Base-by-base conservation (phyloP, 1,140 invertebrate species). In the Elysia chlorotica region DNA sequence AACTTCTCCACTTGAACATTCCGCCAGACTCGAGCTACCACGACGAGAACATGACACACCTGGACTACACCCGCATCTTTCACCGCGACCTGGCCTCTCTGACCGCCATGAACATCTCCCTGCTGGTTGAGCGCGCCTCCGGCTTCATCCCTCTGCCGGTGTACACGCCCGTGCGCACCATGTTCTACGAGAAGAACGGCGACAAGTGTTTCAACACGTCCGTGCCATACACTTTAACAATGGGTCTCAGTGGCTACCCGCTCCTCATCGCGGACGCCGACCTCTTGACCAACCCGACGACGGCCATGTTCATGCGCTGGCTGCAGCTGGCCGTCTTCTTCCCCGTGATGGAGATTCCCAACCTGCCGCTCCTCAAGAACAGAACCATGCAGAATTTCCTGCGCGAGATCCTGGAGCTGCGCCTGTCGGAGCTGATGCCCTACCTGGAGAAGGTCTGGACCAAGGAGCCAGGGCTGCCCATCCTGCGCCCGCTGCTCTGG, bases 401-500 rank as follows among this genome's bases (percentile, higher is more conserved):
- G 73, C 90, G 89, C 68, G 90, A 88, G 71, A 92, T 91, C 78
- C 91, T 92, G 30, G 36, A 70, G n/a, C 83, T 96, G 1, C 94
- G 95, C 81, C 90, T 89, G 21, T 78, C 90, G n/a, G 37, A 62
- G 31, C 56, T 78, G 23, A 28, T 78, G 28, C 68, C 74, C 2
- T 68, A 78, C 36, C 25, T 75, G 38, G 67, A 56, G 54, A 53
- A 68, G 4, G 36, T 73, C 23, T 74, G 71, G 67, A 35, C 66
- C 19, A 10, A 37, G 36, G 33, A 76, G n/a, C 62, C 63, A 3
- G 74, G 79, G 62, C 68, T 61, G 2, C 84, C 85, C 38, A 84
- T 87, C n/a, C 92, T 97, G 28, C 88, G 95, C 1, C 96, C 96
- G 0, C 87, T 98, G 31, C 97, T 96, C 95, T 95, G 96, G 93